A percentile compares a stretch with the other conserved stretches of the same genome.
Conservation (phyloP, 2,888 invertebrate genomes). For the Harpalus rufipes region DNA sequence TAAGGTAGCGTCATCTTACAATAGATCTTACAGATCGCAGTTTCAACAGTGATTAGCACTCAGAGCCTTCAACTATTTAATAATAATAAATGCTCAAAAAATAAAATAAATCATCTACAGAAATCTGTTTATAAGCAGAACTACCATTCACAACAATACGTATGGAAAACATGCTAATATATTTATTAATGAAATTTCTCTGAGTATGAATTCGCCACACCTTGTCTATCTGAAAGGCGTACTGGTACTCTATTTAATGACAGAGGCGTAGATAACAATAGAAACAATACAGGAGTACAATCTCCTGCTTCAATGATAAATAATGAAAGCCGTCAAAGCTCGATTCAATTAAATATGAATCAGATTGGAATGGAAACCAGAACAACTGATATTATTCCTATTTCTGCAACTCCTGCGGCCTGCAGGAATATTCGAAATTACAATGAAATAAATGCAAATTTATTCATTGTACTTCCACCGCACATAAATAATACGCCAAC, state of each 20-base stretch:
- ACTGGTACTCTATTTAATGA: not conserved
- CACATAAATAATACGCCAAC: not conserved
- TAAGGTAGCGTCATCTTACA: too few relatives aligned
- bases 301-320: not conserved
- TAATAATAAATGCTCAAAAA: too few relatives aligned
- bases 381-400: not conserved
- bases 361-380: not conserved
- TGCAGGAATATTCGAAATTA: not conserved
- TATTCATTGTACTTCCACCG: not conserved
- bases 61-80: too few relatives aligned
- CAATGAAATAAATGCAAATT: conserved; percentile 3
- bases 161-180: not conserved
- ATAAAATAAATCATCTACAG: too few relatives aligned
- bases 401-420: not conserved
- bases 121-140: too few relatives aligned
- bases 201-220: not conserved
- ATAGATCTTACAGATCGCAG: too few relatives aligned
- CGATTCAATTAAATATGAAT: conserved; percentile 13
- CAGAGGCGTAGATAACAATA: not conserved
- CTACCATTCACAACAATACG: too few relatives aligned
- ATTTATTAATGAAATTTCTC: not conserved
- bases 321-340: conserved; percentile 9
- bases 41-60: too few relatives aligned
- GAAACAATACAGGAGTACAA: not conserved
- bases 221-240: not conserved